Percentiles rank a stretch among this genome's conserved stretches.
Evolutionary conservation across 1,140 invertebrate species (phyloP).

Genomic region (Adelges cooleyi): DNA sequence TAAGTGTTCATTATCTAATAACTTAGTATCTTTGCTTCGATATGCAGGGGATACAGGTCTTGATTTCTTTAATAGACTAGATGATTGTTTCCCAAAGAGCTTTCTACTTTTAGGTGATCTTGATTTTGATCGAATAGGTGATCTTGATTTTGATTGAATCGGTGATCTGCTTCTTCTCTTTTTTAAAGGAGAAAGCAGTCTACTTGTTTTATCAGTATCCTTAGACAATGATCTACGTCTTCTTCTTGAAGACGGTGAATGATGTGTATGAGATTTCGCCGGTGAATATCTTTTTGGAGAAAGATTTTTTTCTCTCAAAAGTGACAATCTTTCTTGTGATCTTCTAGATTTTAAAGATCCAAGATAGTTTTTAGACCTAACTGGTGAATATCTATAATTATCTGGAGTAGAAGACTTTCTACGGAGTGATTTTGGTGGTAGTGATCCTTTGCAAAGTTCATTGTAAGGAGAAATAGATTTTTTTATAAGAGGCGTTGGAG

Average conservation of each 20-base stretch:
- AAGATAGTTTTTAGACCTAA: not conserved
- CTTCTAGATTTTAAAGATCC: not conserved
- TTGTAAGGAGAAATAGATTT: slow-evolving; percentile 14
- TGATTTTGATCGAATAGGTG: not conserved
- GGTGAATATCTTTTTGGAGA: slow-evolving; percentile 2
- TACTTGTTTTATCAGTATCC: not conserved
- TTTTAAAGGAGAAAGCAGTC: slow-evolving; percentile 11
- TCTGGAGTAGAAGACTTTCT: slow-evolving; percentile 11
- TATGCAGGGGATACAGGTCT: not conserved
- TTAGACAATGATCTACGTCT: slow-evolving; percentile 2
- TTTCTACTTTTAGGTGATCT: slow-evolving; percentile 11
- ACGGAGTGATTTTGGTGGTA: not conserved
- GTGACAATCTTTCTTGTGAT: not conserved
- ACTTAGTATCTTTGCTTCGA: slow-evolving; percentile 2
- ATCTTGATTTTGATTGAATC: not conserved
- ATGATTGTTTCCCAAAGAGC: not conserved
- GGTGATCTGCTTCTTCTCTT: slow-evolving; percentile 14
- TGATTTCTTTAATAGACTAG: slow-evolving; percentile 19
- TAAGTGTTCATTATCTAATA: not conserved
- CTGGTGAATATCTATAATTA: slow-evolving; percentile 8
- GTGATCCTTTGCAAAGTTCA: slow-evolving; percentile 10
- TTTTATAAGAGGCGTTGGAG: not conserved
- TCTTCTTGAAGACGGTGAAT: slow-evolving; percentile 17
- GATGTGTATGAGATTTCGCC: not conserved
- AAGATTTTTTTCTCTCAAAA: slow-evolving; percentile 15